These are phyloP conservation scores for Scolanthus callimorphus DNA, from an alignment of 92 coral and sea anemone genomes.

Conservation along the genomic window DNA sequence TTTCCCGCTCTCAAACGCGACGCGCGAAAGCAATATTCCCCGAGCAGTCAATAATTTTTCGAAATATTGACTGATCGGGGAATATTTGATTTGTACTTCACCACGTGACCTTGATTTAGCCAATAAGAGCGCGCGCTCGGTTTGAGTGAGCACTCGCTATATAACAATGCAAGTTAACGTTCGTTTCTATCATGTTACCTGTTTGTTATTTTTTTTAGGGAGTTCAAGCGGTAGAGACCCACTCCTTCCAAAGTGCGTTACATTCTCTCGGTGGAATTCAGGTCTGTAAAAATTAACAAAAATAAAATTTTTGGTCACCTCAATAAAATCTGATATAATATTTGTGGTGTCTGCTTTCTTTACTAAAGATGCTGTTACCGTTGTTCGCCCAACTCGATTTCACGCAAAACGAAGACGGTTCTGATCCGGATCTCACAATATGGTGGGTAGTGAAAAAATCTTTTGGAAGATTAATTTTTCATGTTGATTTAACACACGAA, in stretches of 20 bases:
- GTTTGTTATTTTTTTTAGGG: conserved; percentile 92
- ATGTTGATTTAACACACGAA: too few species aligned
- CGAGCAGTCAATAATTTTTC: too few species aligned
- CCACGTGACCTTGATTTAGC: too few species aligned
- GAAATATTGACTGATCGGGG: too few species aligned
- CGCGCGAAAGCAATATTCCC: too few species aligned
- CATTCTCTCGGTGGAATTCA: conserved; percentile 98
- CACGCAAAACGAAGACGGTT: conserved; percentile 67
- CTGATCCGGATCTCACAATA: conserved; percentile 70
- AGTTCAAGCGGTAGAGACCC: conserved; percentile 94
- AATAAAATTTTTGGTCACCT: background rate
- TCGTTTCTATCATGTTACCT: too few species aligned
- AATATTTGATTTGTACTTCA: too few species aligned
- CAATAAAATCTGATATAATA: background rate
- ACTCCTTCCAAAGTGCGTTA: conserved; percentile 86
- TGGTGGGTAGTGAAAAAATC: conserved; percentile 80
- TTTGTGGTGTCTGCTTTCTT: background rate
- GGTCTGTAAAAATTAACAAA: conserved; percentile 41
- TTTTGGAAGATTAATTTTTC: too few species aligned
- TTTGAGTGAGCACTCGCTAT: too few species aligned
- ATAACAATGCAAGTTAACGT: too few species aligned
- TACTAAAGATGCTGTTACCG: conserved; percentile 85
- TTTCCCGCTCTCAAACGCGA: too few species aligned
- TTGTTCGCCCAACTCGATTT: conserved; percentile 91
- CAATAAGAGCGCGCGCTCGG: too few species aligned